Conservation (phyloP, 2,113 vertebrate species). For the Apteryx owenii region DNA sequence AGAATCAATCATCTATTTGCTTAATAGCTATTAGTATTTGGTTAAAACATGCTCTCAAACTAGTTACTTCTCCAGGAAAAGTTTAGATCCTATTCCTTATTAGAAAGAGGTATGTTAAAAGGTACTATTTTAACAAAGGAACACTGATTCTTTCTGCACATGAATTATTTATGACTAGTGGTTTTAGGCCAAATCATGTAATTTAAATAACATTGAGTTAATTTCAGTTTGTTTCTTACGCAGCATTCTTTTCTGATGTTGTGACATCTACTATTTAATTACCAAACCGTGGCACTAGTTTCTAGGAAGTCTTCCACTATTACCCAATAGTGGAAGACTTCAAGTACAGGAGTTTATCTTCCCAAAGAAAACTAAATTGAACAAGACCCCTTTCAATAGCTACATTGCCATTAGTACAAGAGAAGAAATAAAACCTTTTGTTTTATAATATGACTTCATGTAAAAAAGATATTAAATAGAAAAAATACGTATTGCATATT, state of each 20-base stretch:
- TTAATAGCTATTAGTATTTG: neutral
- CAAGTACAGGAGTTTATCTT: neutral
- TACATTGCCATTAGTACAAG: neutral
- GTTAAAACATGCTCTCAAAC: neutral
- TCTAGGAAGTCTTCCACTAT: neutral
- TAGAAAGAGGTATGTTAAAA: neutral
- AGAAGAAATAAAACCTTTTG: neutral
- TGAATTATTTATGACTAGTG: neutral
- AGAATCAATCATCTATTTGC: neutral
- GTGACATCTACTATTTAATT: neutral
- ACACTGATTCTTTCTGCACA: neutral
- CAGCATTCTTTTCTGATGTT: neutral
- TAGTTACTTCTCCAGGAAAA: neutral
- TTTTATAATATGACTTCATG: neutral
- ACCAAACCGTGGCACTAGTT: neutral
- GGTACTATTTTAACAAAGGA: neutral
- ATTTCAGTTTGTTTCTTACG: neutral
- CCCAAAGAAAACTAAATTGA: neutral
- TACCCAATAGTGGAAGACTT: neutral
- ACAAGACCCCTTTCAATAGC: neutral
- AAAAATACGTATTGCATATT: neutral
- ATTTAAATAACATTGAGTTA: neutral
- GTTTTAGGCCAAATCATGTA: neutral
- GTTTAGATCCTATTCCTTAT: neutral
- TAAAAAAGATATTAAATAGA: neutral